Base-by-base conservation (phyloP, 2,888 invertebrate species). In the Drosophila sordidula region DNA sequence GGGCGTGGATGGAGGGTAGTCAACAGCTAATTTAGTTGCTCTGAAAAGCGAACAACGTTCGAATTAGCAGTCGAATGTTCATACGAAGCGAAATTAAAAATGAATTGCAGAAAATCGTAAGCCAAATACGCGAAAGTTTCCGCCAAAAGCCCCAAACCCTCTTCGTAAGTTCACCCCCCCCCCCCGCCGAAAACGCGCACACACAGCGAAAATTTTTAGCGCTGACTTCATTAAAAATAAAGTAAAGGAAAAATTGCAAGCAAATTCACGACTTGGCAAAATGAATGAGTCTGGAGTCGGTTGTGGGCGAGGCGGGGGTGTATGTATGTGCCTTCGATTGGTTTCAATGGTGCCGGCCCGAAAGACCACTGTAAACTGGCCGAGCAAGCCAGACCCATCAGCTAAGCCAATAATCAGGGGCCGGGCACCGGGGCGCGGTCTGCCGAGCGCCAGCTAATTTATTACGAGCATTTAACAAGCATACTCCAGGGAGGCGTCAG, bases 381-480 rank as follows among this genome's bases (percentile, higher is more conserved):
- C 71, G 78, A 70, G 84, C 80, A 80, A 70, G 84, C 80, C 63
- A 63, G 63, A 63, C 36, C 63, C 81, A 75, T 67, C 74, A 78
- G 77, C 86, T 83, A 71, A 85, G 85, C 85, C 88, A 85, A 85
- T 85, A 85, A 85, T 85, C 85, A 88, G 73, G 49, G 61, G 16
- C 34, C 25, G 44, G 49, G 5, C 44, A 25, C 46, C 50, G 62
- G 32, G 34, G 56, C 50, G 46, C 57, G 67, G 66, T 59, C 61
- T 52, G 59, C 63, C 68, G 47, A 70, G 79, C 73, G 73, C 80
- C 66, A 85, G 88, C 85, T 85, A 85, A 85, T 85, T 87, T 85
- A 85, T 85, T 85, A 85, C 88, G 83, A 85, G 80, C 88, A 87
- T 85, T 85, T 85, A 85, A 85, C 85, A 85, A 85, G 85, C 86